Base-by-base conservation (phyloP, 2,888 invertebrate genomes). In the Leptinotarsa juncta region DNA sequence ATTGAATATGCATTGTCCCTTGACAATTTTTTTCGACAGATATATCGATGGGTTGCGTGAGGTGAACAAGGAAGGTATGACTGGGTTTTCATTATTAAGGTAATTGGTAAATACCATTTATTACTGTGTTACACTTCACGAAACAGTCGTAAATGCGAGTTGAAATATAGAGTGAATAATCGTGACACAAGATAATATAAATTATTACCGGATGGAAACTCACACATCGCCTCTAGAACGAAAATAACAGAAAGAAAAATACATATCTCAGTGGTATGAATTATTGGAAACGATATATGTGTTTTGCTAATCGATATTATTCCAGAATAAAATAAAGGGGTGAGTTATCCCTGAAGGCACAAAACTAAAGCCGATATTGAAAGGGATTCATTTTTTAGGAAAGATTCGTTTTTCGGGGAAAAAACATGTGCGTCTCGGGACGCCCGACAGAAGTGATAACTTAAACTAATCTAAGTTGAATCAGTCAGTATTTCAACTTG, bases 1-100 rank as follows among this genome's bases (percentile, higher is more conserved):
- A 75, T 75, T 79, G 78, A 79, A 78, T 79, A 79, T 77, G 78
- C 73, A 77, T 73, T 73, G 77, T 79, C 79, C 80, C 80, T 71
- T 75, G 79, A 77, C 78, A 72, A 79, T 78, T 79, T 80, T 79
- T 78, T 76, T 75, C 53, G 57, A 69, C 57, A 57, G 69, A 69
- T 69, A 69, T 57, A 69, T 69, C 69, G 69, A 69, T 18, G 69
- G 23, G 42, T 69, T 66, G 75, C 75, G 75, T 75, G 75, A 65
- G 65, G 66, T 55, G 65, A 69, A 65, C 69, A 65, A 72, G 75
- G 72, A 66, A 65, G 42, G 67, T 68, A 51, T 67, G 65, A 53
- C 55, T 55, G 69, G 66, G 71, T 68, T 75, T 75, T 26, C 67
- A 68, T 74, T 74, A 74, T 74, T 74, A 65, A 68, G 66, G 71